Percentiles rank a stretch among this genome's conserved stretches.
Evolutionary conservation across 2,888 invertebrate genomes (phyloP).

Genomic region (Marronus borbonicus): DNA sequence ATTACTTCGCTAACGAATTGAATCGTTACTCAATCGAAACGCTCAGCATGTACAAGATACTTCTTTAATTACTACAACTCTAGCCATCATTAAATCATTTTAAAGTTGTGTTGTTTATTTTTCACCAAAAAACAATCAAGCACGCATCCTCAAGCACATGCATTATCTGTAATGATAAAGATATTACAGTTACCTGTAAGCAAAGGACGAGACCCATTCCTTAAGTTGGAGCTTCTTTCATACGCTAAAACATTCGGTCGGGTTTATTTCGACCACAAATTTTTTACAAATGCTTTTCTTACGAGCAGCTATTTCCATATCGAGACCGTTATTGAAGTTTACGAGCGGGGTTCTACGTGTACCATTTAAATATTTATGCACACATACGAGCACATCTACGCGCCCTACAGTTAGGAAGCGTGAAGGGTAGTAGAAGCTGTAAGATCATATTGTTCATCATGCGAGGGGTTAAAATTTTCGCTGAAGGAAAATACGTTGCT

Average conservation of each 20-base stretch:
- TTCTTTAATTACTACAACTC: no score
- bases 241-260: constrained; percentile 13
- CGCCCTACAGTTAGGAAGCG: constrained; percentile 3
- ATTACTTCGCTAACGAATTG: no score
- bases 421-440: constrained; percentile 14
- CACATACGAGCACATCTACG: background rate
- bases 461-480: constrained; percentile 9
- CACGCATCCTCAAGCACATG: background rate
- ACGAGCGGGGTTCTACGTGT: constrained; percentile 39
- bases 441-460: background rate
- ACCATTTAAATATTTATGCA: constrained; percentile 49
- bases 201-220: constrained; percentile 5
- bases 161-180: constrained; percentile 6
- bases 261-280: constrained; percentile 21
- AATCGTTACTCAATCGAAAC: no score
- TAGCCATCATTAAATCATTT: background rate
- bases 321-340: constrained; percentile 47
- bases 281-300: constrained; percentile 44
- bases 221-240: background rate
- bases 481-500: background rate
- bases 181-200: constrained; percentile 17
- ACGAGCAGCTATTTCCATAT: constrained; percentile 41
- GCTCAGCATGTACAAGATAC: no score
- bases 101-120: background rate
- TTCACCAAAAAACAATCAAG: background rate